phyloP scores from a whole-genome alignment of 2,113 vertebrate species.

The Lagopus muta region DNA sequence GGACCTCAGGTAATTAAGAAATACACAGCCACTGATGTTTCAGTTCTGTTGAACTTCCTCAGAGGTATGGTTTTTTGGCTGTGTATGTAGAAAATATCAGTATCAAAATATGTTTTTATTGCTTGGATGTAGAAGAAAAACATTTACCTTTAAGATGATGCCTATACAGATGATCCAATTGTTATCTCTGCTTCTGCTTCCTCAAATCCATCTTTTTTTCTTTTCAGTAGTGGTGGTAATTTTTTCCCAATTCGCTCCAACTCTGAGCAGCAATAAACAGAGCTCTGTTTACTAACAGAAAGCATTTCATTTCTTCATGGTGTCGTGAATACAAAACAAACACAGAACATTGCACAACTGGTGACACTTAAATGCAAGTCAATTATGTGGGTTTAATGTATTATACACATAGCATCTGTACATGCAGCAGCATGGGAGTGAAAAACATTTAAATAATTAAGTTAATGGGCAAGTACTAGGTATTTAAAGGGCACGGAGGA shows the following conservation, averaged over 20 bases:
- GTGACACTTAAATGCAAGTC: constrained; percentile 61
- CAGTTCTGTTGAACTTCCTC: constrained; percentile 1
- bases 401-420: constrained; percentile 62
- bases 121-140: not conserved
- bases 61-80: not conserved
- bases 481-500: constrained; percentile 50
- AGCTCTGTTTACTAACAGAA: constrained; percentile 56
- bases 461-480: constrained; percentile 24
- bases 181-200: not conserved
- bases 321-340: constrained; percentile 50
- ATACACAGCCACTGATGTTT: not conserved
- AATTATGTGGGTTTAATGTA: constrained; percentile 56
- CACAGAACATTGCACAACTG: constrained; percentile 57
- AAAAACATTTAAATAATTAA: constrained; percentile 60
- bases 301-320: constrained; percentile 36
- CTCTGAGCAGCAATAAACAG: constrained; percentile 35
- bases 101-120: not conserved
- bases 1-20: constrained; percentile 37
- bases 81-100: not conserved
- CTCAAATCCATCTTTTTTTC: not conserved
- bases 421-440: not conserved
- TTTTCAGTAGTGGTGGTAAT: not conserved
- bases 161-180: not conserved
- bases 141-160: not conserved
- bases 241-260: not conserved